A percentile compares a stretch with the other conserved stretches of the same genome.
Evolutionary conservation across 1,140 invertebrate genomes (phyloP).

Genomic region (Neocloeon triangulifer): DNA sequence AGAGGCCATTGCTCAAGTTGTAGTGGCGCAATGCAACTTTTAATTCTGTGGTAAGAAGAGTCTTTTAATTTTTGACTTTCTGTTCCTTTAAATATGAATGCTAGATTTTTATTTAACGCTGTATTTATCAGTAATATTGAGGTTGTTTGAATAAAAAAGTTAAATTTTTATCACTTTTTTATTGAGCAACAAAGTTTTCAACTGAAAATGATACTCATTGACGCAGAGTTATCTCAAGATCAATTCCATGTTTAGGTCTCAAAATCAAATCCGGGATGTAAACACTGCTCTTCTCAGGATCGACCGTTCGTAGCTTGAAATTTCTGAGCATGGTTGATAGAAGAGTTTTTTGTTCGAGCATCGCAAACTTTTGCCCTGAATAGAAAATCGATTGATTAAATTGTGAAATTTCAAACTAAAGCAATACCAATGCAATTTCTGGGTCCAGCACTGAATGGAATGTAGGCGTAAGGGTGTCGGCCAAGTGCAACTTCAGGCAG

Average conservation of each 20-base stretch:
- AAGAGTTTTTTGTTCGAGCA: slow-evolving; percentile 68
- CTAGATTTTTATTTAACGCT: no score
- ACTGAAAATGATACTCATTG: no score
- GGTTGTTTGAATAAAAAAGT: no score
- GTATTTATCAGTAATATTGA: no score
- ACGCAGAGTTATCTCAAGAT: no score
- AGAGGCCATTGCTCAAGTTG: no score
- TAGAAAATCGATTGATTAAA: slow-evolving; percentile 7
- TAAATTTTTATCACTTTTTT: no score
- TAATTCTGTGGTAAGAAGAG: no score
- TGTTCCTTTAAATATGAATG: no score
- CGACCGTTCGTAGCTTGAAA: slow-evolving; percentile 41
- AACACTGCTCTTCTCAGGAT: slow-evolving; percentile 43
- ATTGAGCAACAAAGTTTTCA: no score
- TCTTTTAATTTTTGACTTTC: no score
- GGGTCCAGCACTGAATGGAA: slow-evolving; percentile 52
- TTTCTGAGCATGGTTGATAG: slow-evolving; percentile 66
- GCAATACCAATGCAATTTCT: slow-evolving; percentile 45
- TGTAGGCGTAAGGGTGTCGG: slow-evolving; percentile 37
- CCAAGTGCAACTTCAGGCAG: slow-evolving; percentile 28
- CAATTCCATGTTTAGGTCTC: slow-evolving; percentile 26
- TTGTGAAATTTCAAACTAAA: slow-evolving; percentile 6
- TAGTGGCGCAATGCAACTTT: no score
- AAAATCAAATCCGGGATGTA: slow-evolving; percentile 63
- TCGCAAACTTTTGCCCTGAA: slow-evolving; percentile 64